These are phyloP conservation scores for Phenganax stokvisi DNA, from an alignment of 92 coral and sea anemone genomes.

Conservation along the genomic window DNA sequence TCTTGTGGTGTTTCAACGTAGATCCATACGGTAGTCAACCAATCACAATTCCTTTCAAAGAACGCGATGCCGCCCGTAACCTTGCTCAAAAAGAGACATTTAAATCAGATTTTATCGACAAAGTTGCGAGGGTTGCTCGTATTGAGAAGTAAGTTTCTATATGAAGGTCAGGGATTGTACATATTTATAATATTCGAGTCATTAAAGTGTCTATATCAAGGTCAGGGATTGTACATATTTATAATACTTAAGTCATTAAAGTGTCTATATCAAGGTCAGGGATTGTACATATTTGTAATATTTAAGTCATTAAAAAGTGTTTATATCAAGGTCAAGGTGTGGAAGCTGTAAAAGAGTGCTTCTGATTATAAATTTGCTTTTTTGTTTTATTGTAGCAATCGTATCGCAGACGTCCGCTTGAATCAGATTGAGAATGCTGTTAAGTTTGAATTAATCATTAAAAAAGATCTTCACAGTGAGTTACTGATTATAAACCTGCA, in stretches of 20 bases:
- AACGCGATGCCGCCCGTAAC: not conserved
- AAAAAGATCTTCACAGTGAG: constrained; percentile 19
- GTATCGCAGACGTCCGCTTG: constrained; percentile 20
- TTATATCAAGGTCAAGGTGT: too few species aligned
- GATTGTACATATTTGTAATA: too few species aligned
- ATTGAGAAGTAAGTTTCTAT: constrained; percentile 13
- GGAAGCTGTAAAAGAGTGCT: not conserved
- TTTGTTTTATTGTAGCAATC: constrained; percentile 10
- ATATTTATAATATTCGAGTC: too few species aligned
- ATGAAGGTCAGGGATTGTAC: not conserved
- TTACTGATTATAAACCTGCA: not conserved
- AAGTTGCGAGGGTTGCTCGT: constrained; percentile 24
- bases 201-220: too few species aligned
- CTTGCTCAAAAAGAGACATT: not conserved
- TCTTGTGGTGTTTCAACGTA: not conserved
- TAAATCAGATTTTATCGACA: constrained; percentile 23
- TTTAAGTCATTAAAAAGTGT: too few species aligned
- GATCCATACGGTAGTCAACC: constrained; percentile 30
- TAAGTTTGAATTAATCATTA: constrained; percentile 6
- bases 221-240: too few species aligned
- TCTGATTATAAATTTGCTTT: not conserved
- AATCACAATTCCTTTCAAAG: constrained; percentile 23
- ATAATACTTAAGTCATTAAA: too few species aligned
- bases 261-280: too few species aligned
- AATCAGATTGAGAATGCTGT: not conserved